A percentile compares a stretch with the other conserved stretches of the same genome.
Evolutionary conservation across 2,797 vertebrate genomes (phyloP).

Genomic region (Amphiprion clarkii): DNA sequence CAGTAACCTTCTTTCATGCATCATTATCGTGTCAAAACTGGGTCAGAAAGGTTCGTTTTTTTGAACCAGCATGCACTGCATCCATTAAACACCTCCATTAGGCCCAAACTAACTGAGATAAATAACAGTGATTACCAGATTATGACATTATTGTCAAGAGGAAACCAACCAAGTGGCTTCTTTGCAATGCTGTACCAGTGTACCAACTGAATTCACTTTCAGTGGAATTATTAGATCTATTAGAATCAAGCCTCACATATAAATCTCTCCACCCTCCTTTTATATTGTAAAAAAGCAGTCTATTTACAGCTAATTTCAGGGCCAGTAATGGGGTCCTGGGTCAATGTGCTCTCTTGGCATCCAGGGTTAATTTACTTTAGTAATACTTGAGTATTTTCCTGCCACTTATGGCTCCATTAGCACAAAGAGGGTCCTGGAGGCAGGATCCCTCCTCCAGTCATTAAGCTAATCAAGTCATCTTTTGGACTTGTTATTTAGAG

Average conservation of each 20-base stretch:
- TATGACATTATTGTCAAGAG: neutral
- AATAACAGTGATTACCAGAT: neutral
- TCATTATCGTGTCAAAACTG: no score
- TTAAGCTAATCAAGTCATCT: constrained; percentile 17
- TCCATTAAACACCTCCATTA: no score
- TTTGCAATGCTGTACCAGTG: neutral
- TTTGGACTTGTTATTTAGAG: neutral
- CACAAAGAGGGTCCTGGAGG: constrained; percentile 28
- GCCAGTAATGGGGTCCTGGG: constrained; percentile 20
- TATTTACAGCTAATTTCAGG: constrained; percentile 42
- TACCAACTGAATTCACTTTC: neutral
- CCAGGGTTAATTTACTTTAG: constrained; percentile 46
- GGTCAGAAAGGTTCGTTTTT: no score
- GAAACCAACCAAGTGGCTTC: neutral
- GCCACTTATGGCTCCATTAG: constrained; percentile 51
- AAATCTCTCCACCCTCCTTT: neutral
- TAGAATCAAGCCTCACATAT: neutral
- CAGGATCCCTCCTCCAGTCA: constrained; percentile 6
- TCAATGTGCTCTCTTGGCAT: constrained; percentile 53
- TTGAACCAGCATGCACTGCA: neutral
- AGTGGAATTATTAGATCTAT: neutral
- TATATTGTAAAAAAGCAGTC: constrained; percentile 23
- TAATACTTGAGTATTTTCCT: constrained; percentile 41
- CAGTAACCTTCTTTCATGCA: no score
- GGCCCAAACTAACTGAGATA: no score